A percentile compares a stretch with the other conserved stretches of the same genome.
Conservation (phyloP, 1,140 invertebrate species). For the Bilobella aurantiaca region DNA sequence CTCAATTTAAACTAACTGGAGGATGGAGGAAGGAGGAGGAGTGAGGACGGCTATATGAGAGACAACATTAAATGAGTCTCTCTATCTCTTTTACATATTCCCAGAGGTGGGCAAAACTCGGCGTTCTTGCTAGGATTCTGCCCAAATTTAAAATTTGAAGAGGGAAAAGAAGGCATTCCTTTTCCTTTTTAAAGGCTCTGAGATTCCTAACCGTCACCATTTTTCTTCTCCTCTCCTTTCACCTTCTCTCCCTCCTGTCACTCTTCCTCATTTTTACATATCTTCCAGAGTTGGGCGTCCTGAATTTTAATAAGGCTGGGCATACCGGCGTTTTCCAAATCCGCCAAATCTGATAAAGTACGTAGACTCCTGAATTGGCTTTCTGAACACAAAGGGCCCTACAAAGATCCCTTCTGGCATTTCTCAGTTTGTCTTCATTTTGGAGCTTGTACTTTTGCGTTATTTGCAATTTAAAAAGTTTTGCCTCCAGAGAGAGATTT, state of each 20-base stretch:
- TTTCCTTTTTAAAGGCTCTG: too few relatives aligned
- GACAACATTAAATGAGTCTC: too few relatives aligned
- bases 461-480: slow-evolving; percentile 5
- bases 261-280: slow-evolving; percentile 7
- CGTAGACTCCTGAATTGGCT: not conserved
- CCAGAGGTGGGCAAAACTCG: too few relatives aligned
- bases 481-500: not conserved
- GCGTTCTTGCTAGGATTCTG: too few relatives aligned
- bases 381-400: not conserved
- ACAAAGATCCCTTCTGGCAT: not conserved
- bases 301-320: not conserved
- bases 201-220: not conserved
- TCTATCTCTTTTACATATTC: too few relatives aligned
- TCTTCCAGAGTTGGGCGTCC: not conserved
- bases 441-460: not conserved
- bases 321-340: not conserved
- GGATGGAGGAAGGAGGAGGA: too few relatives aligned
- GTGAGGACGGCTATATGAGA: too few relatives aligned
- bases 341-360: not conserved
- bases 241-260: not conserved
- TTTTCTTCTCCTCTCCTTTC: slow-evolving; percentile 2
- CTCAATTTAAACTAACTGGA: too few relatives aligned
- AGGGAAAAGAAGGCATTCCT: too few relatives aligned
- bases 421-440: slow-evolving; percentile 1
- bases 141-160: too few relatives aligned